Conservation (phyloP, 2,888 invertebrate species). For the Geotrupes spiniger region DNA sequence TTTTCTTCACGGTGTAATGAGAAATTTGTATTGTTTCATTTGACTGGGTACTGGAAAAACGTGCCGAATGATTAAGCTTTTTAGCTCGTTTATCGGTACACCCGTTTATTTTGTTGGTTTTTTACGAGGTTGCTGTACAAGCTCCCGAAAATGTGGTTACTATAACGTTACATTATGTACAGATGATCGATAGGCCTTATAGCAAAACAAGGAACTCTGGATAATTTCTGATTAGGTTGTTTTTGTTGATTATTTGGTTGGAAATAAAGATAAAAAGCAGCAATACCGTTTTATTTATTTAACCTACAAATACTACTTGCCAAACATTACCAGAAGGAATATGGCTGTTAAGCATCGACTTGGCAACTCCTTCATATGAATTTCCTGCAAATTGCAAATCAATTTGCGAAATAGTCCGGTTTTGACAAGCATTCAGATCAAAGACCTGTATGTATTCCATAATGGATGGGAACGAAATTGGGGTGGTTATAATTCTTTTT, state of each 20-base stretch:
- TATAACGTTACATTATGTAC: conserved; percentile 14
- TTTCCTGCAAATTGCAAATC: no score
- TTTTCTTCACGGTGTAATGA: conserved; percentile 17
- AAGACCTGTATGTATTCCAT: no score
- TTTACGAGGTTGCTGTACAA: not conserved
- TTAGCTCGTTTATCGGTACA: conserved; percentile 1
- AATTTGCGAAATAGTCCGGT: no score
- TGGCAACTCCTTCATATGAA: no score
- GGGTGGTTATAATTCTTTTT: no score
- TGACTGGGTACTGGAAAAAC: not conserved
- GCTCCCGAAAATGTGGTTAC: not conserved
- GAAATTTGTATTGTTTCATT: conserved; percentile 8
- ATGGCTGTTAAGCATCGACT: no score
- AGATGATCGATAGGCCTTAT: conserved; percentile 38
- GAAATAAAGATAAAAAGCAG: conserved; percentile 36
- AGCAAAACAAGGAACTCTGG: conserved; percentile 36
- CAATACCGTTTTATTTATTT: conserved; percentile 7
- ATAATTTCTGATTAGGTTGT: conserved; percentile 35
- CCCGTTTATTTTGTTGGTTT: no score
- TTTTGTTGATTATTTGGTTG: conserved; percentile 40
- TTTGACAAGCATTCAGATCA: no score
- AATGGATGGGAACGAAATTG: no score
- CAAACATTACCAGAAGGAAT: not conserved
- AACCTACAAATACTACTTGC: not conserved
- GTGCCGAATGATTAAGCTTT: not conserved